phyloP scores from a whole-genome alignment of 2,888 invertebrate genomes.

The Zygogramma bicolorata region DNA sequence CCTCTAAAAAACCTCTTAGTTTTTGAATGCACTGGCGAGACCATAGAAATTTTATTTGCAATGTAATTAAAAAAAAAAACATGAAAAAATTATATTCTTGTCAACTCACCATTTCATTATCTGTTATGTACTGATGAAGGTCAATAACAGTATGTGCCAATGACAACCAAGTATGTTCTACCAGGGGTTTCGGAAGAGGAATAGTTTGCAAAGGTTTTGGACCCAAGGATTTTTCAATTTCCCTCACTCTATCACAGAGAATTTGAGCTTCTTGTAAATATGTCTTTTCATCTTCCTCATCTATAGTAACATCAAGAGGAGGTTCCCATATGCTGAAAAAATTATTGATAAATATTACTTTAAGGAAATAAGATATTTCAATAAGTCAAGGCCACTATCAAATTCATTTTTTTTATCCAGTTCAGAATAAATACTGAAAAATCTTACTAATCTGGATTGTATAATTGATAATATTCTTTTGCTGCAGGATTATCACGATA shows the following conservation, averaged over 20 bases:
- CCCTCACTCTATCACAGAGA: constrained; percentile 70
- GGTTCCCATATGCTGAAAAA: constrained; percentile 65
- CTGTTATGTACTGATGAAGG: constrained; percentile 75
- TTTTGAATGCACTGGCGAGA: too few species aligned
- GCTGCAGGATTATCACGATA: constrained; percentile 78
- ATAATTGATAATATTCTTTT: constrained; percentile 74
- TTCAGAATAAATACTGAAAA: constrained; percentile 4
- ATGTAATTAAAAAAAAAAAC: not conserved
- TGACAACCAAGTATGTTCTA: constrained; percentile 74
- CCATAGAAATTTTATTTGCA: too few species aligned
- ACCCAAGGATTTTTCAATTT: constrained; percentile 69
- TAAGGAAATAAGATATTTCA: too few species aligned
- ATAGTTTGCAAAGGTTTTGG: constrained; percentile 70
- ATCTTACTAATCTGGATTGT: constrained; percentile 72
- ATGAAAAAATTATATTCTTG: not conserved
- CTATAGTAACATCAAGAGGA: constrained; percentile 65
- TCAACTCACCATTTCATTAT: constrained; percentile 68
- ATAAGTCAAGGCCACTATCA: too few species aligned
- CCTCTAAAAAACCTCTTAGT: too few species aligned
- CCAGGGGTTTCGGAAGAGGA: constrained; percentile 72
- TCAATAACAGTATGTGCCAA: constrained; percentile 76
- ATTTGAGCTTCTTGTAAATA: constrained; percentile 72
- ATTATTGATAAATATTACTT: too few species aligned
- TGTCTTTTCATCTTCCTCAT: constrained; percentile 70
- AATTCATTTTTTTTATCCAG: too few species aligned